Evolutionary conservation across 2,797 vertebrate genomes (phyloP), one percentile per base, ranked within the genome.

Genomic region (Anomalospiza imberbis): DNA sequence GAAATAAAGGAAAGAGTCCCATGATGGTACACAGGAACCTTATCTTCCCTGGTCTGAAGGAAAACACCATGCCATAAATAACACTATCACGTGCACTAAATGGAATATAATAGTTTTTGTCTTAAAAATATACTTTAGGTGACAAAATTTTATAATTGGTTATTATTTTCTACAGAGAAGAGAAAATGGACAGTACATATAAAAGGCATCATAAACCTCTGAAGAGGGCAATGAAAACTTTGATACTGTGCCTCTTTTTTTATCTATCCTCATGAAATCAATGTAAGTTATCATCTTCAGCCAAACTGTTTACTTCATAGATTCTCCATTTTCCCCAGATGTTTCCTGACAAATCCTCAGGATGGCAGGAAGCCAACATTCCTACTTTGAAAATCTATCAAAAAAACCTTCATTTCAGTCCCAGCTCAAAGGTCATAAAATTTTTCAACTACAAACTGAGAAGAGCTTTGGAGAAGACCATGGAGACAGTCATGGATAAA

Each of bases 41-140:
- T 75, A 80, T 77, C 34, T 86, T 91, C n/a, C 38, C 38, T 62
- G 54, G 54, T 88, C 82, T 72, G 58, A 84, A 89, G 45, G 48
- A 94, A 83, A 75, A 70, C 31, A 88, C 6, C 17, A 36, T 9
- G 17, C 28, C 32, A 67, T 93, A 93, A 91, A 88, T 78, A 90
- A 84, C 1, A 8, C 74, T 44, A 78, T 26, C 66, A 60, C 2
- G 10, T 53, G 58, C 55, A 73, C 18, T 29, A 7, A 82, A 87
- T 7, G 6, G 47, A 91, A 66, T 53, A 25, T 57, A 66, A 76
- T 25, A 57, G 66, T 2, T 90, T 88, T 95, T 88, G 62, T 89
- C 70, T 84, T 86, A 76, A 95, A 95, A 94, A 90, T 90, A 86
- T 53, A 95, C 29, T 84, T 94, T 9, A 70, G 88, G 71, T 93